A percentile compares a stretch with the other conserved stretches of the same genome.
Conservation (phyloP, 2,888 invertebrate genomes). For the Pegoplata infirma region DNA sequence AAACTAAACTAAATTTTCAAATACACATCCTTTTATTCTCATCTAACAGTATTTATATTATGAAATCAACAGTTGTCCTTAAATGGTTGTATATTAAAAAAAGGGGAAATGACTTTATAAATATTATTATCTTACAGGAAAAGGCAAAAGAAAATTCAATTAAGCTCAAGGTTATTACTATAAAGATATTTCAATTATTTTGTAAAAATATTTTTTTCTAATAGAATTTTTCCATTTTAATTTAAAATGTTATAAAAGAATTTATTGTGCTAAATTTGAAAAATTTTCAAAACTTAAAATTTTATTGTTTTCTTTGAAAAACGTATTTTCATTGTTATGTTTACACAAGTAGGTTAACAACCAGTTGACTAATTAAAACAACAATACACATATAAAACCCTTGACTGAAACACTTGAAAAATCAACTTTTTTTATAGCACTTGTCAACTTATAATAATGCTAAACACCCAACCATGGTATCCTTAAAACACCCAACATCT, state of each 20-base stretch:
- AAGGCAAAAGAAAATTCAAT: not conserved
- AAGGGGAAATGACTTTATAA: constrained; percentile 50
- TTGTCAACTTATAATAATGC: not conserved
- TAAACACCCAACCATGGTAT: too few relatives aligned
- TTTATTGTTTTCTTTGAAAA: not conserved
- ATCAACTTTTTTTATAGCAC: not conserved
- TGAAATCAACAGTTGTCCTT: constrained; percentile 56
- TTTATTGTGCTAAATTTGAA: not conserved
- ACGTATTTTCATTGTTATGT: not conserved
- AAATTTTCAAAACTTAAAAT: not conserved
- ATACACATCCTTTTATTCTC: not conserved
- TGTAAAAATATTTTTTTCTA: not conserved
- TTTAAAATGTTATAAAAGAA: not conserved
- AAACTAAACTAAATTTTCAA: too few relatives aligned
- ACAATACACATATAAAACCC: constrained; percentile 2
- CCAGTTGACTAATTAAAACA: not conserved
- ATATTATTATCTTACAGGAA: not conserved
- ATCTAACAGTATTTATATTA: too few relatives aligned
- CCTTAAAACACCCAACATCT: too few relatives aligned
- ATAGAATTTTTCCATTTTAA: not conserved
- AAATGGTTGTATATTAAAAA: constrained; percentile 19
- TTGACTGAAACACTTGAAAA: constrained; percentile 14
- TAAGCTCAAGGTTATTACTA: not conserved
- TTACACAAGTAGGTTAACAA: constrained; percentile 10
- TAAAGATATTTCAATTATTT: not conserved